These are phyloP conservation scores for Eurytoma adleriae DNA, from an alignment of 2,888 invertebrate genomes.

Conservation along the genomic window DNA sequence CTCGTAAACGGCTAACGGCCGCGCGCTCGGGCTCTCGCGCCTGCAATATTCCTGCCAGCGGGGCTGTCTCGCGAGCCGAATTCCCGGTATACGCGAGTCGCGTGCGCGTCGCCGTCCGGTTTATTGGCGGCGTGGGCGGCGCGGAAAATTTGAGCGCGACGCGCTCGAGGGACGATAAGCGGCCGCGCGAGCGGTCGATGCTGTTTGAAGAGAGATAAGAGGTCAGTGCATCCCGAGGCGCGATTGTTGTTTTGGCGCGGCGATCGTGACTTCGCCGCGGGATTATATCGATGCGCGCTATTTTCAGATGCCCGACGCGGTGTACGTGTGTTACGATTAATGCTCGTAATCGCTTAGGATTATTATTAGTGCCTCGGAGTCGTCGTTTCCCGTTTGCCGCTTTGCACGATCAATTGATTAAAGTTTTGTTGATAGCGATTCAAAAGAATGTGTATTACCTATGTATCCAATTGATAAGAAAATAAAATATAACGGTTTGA, in stretches of 20 bases:
- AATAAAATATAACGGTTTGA: no score
- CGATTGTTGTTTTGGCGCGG: conserved; percentile 11
- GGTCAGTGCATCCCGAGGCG: conserved; percentile 43
- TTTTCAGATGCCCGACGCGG: no score
- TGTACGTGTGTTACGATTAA: no score
- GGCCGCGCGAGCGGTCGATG: background rate
- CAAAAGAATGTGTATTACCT: no score
- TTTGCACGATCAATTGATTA: no score
- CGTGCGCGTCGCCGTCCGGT: background rate
- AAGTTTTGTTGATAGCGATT: no score
- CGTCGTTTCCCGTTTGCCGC: no score
- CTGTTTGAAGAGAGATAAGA: conserved; percentile 40
- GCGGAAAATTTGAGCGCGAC: conserved; percentile 9
- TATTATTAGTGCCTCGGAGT: no score
- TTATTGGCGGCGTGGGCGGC: background rate
- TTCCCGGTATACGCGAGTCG: conserved; percentile 7
- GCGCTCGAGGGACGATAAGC: background rate
- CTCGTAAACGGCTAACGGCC: conserved; percentile 42
- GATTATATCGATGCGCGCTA: no score
- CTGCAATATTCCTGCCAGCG: background rate
- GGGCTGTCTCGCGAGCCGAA: background rate
- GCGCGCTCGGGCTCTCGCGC: background rate
- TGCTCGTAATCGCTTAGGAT: no score
- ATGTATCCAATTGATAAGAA: no score
- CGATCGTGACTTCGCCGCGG: background rate